phyloP scores from a whole-genome alignment of 2,888 invertebrate genomes.

The Drosophila multiciliata region DNA sequence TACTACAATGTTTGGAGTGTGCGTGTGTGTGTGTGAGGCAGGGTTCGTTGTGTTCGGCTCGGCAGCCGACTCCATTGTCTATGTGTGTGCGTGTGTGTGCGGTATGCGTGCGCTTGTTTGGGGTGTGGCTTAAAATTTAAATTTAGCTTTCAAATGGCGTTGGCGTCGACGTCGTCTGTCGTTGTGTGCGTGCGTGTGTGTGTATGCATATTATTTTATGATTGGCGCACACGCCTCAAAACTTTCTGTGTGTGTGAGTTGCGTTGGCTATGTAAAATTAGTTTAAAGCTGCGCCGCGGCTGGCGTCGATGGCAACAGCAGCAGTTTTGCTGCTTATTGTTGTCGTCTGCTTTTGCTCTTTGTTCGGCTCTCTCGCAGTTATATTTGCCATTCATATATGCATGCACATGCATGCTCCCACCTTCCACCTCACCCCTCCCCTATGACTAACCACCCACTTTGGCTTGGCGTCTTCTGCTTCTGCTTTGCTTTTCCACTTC shows the following conservation, averaged over 20 bases:
- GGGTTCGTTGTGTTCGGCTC: constrained; percentile 53
- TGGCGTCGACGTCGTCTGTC: constrained; percentile 61
- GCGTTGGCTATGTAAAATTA: constrained; percentile 75
- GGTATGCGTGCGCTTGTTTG: constrained; percentile 77
- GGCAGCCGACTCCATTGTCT: constrained; percentile 65
- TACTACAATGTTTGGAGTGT: constrained; percentile 57
- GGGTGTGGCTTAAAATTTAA: constrained; percentile 85
- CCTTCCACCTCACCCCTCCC: constrained; percentile 2
- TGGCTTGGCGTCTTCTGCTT: constrained; percentile 6
- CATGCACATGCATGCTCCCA: constrained; percentile 65
- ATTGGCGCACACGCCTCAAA: constrained; percentile 74
- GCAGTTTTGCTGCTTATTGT: constrained; percentile 22
- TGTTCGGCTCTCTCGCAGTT: constrained; percentile 56
- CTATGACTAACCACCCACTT: constrained; percentile 54
- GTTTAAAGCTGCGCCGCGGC: constrained; percentile 75
- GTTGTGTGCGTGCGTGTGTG: constrained; percentile 28
- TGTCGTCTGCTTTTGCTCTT: constrained; percentile 46
- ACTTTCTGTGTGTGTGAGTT: constrained; percentile 24
- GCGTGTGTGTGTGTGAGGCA: constrained; percentile 19
- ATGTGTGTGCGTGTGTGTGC: constrained; percentile 53
- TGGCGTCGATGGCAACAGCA: constrained; percentile 66
- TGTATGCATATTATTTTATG: constrained; percentile 79
- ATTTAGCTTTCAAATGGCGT: constrained; percentile 81
- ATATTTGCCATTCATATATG: constrained; percentile 81
- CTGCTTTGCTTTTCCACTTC: constrained; percentile 5